Percentiles rank a stretch among this genome's conserved stretches.
Conservation (phyloP, 2,113 vertebrate genomes). For the Tricholaema leucomelas region DNA sequence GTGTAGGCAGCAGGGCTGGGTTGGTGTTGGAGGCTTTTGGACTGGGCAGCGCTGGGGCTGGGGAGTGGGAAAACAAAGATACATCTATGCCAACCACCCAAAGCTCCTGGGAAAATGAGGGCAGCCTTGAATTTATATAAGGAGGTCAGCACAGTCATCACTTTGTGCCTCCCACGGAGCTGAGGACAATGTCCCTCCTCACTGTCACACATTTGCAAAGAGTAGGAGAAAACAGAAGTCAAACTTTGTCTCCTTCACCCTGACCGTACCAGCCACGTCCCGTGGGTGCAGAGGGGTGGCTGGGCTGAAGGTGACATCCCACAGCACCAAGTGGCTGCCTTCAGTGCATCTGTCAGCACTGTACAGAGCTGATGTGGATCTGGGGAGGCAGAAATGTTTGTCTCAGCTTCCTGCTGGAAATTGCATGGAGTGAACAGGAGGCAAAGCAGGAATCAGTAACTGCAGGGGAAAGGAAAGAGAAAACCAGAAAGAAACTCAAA, state of each 20-base stretch:
- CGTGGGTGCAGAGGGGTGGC: not conserved
- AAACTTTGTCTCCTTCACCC: not conserved
- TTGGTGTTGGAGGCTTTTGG: not conserved
- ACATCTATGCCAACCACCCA: not conserved
- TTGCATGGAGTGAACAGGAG: not conserved
- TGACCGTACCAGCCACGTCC: not conserved
- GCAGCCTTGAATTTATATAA: slow-evolving; percentile 55
- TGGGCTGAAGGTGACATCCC: not conserved
- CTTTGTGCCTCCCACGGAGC: slow-evolving; percentile 57
- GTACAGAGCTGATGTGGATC: rapidly evolving
- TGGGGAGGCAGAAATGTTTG: not conserved
- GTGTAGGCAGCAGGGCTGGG: not conserved
- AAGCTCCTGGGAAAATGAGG: slow-evolving; percentile 25
- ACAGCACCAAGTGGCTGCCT: not conserved
- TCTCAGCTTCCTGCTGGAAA: not conserved
- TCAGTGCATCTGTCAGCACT: not conserved
- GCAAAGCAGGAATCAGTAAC: not conserved
- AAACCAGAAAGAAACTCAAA: not conserved
- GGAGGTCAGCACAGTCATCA: slow-evolving; percentile 11
- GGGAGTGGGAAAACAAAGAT: not conserved
- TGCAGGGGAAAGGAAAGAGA: rapidly evolving
- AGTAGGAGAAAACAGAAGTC: not conserved
- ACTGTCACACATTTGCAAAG: not conserved
- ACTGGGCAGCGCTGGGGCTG: not conserved
- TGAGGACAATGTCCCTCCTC: slow-evolving; percentile 56